phyloP scores from a whole-genome alignment of 2,797 vertebrate genomes.

The Danio albolineatus region DNA sequence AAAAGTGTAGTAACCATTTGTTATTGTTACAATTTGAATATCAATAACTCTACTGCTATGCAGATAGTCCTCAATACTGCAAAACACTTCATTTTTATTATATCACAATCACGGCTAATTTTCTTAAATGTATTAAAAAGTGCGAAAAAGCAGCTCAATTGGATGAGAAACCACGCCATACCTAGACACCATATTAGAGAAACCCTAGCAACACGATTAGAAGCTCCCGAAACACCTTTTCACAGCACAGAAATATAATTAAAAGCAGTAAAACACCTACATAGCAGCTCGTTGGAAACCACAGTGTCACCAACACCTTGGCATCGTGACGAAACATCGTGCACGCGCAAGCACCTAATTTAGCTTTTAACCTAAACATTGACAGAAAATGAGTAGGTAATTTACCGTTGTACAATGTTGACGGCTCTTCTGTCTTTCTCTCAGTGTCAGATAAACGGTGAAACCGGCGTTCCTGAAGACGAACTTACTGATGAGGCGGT shows the following conservation, averaged over 20 bases:
- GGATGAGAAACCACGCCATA: neutral
- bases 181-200: neutral
- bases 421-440: neutral
- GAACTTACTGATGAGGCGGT: conserved; percentile 79
- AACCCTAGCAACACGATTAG: neutral
- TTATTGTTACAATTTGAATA: too few relatives aligned
- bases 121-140: too few relatives aligned
- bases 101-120: too few relatives aligned
- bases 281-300: neutral
- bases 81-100: too few relatives aligned
- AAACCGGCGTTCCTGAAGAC: conserved; percentile 81
- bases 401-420: neutral
- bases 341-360: neutral
- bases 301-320: neutral
- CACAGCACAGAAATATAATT: neutral
- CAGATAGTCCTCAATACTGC: too few relatives aligned
- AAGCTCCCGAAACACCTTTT: neutral
- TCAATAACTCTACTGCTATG: too few relatives aligned
- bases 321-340: neutral
- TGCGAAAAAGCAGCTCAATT: neutral
- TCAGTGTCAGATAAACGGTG: conserved; percentile 80
- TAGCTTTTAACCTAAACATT: neutral
- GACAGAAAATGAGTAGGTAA: neutral
- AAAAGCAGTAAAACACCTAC: neutral
- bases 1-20: too few relatives aligned